These are phyloP conservation scores for Synodontis membranacea DNA, from an alignment of 2,113 vertebrate species.

Conservation along the genomic window DNA sequence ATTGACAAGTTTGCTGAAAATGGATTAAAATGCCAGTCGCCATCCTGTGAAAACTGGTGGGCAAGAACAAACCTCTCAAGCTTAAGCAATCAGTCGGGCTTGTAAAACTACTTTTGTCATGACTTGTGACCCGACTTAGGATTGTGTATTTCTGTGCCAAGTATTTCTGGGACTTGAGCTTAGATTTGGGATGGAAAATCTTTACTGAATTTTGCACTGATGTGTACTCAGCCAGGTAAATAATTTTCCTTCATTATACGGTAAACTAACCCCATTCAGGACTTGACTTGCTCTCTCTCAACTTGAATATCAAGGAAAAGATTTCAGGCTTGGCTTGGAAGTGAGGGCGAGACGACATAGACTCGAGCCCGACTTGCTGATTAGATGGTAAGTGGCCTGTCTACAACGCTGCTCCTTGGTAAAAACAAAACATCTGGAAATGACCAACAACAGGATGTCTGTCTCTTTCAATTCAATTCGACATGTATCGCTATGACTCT, in stretches of 20 bases:
- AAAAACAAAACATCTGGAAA: slow-evolving; percentile 45
- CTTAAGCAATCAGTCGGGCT: background rate
- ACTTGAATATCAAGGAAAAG: background rate
- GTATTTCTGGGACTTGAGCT: background rate
- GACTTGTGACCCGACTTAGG: background rate
- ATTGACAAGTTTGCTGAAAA: background rate
- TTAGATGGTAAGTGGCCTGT: background rate
- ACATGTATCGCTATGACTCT: background rate
- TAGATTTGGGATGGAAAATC: background rate
- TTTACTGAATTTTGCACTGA: background rate
- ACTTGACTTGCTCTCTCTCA: background rate
- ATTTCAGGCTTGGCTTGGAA: background rate
- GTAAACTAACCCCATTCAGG: background rate
- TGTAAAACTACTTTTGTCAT: background rate
- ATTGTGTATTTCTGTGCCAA: background rate
- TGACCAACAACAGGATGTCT: slow-evolving; percentile 8
- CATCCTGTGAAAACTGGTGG: background rate
- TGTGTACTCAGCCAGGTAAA: background rate
- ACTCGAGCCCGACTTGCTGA: background rate
- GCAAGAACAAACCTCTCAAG: background rate
- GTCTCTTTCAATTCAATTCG: background rate
- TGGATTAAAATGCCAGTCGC: background rate
- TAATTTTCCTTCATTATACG: background rate
- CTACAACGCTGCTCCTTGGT: slow-evolving; percentile 3
- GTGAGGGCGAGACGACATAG: background rate